Conservation (phyloP, 1,140 invertebrate genomes). For the Metaphire vulgaris region DNA sequence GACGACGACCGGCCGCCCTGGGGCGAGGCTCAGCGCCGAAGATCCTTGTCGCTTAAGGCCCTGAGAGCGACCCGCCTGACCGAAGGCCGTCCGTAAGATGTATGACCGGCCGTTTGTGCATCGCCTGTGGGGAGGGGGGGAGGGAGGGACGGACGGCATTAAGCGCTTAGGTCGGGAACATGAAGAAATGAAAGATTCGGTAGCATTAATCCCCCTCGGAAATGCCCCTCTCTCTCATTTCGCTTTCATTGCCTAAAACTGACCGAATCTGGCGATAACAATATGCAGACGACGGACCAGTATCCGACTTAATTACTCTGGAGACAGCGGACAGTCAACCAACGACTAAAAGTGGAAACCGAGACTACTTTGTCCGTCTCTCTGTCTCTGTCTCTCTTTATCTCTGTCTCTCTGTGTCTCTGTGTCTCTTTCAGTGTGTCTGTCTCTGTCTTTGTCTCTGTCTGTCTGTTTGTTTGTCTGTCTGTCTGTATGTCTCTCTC, state of each 20-base stretch:
- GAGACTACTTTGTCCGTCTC: background rate
- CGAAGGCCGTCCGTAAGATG: background rate
- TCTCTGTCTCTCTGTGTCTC: background rate
- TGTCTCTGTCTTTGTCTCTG: background rate
- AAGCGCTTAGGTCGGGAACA: background rate
- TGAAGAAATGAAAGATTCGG: background rate
- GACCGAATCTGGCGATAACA: background rate
- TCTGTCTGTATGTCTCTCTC: background rate
- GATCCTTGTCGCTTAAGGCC: background rate
- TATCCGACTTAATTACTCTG: background rate
- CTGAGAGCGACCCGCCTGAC: background rate
- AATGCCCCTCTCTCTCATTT: background rate
- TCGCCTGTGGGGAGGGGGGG: no score
- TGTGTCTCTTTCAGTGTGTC: background rate
- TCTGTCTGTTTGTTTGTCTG: background rate
- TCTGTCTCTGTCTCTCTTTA: background rate
- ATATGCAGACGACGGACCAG: background rate
- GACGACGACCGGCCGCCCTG: background rate
- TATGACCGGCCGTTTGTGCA: background rate
- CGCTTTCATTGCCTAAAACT: conserved; percentile 2
- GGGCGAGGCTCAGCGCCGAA: no score
- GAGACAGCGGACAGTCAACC: background rate
- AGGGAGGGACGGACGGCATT: background rate
- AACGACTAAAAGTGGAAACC: background rate
- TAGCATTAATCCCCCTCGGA: background rate